These are phyloP conservation scores for Vultur gryphus DNA, from an alignment of 2,797 vertebrate genomes.

Conservation along the genomic window DNA sequence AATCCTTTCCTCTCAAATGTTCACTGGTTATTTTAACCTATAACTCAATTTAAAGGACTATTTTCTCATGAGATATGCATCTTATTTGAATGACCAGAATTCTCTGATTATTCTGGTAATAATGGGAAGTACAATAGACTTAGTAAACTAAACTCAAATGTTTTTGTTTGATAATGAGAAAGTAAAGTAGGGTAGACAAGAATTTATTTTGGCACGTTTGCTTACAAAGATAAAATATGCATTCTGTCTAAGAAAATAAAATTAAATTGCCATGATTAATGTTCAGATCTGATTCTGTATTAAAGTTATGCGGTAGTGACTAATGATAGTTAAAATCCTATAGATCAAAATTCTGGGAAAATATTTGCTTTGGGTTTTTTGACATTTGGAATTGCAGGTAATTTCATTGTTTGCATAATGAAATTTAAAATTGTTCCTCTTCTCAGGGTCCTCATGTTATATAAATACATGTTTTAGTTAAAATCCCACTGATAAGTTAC, in stretches of 20 bases:
- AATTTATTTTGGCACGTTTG: slow-evolving; percentile 34
- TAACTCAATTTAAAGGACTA: background rate
- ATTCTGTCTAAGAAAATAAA: slow-evolving; percentile 17
- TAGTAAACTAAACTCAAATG: background rate
- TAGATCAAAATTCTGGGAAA: background rate
- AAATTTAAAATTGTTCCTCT: background rate
- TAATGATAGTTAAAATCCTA: background rate
- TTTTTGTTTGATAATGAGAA: slow-evolving; percentile 22
- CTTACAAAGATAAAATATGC: background rate
- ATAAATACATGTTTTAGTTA: background rate
- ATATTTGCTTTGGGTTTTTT: background rate
- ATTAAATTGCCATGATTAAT: slow-evolving; percentile 15
- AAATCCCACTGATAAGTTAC: background rate
- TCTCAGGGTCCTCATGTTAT: background rate
- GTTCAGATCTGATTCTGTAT: background rate
- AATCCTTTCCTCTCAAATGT: background rate
- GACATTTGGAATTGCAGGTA: background rate
- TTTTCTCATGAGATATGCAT: slow-evolving; percentile 42
- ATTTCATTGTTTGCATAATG: background rate
- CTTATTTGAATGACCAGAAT: slow-evolving; percentile 12
- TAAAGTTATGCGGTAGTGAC: background rate
- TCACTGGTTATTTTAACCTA: background rate
- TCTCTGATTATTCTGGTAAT: background rate
- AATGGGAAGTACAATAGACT: background rate
- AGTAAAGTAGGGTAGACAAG: background rate